phyloP scores from a whole-genome alignment of 2,797 vertebrate genomes.

The Tokudaia tokunoshimensis region DNA sequence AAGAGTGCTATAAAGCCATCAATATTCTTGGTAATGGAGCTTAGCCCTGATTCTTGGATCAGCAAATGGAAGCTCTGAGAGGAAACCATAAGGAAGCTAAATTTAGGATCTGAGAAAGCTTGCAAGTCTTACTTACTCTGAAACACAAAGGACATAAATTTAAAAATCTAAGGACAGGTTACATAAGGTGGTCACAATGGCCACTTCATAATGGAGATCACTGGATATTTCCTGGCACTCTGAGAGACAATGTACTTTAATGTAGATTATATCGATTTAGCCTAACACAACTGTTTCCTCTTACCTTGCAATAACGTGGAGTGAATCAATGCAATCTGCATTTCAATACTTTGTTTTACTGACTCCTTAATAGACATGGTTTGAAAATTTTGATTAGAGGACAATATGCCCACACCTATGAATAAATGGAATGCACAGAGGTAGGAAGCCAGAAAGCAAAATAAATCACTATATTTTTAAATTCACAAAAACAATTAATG shows the following conservation, averaged over 20 bases:
- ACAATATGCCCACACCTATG: constrained; percentile 75
- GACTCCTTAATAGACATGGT: constrained; percentile 78
- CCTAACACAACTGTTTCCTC: constrained; percentile 73
- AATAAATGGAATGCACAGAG: constrained; percentile 63
- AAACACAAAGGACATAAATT: constrained; percentile 67
- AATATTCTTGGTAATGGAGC: constrained; percentile 18
- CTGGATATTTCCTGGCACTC: constrained; percentile 74
- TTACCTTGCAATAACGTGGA: constrained; percentile 78
- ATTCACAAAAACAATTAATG: constrained; percentile 70
- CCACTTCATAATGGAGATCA: constrained; percentile 61
- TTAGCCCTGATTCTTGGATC: background rate
- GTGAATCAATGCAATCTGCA: constrained; percentile 81
- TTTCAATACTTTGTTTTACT: constrained; percentile 81
- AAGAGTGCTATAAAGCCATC: background rate
- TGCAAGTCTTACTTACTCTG: constrained; percentile 58
- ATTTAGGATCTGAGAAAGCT: constrained; percentile 71
- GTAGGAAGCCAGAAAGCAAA: constrained; percentile 70
- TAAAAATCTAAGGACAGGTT: constrained; percentile 69
- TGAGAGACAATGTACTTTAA: constrained; percentile 72
- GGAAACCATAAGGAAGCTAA: constrained; percentile 62
- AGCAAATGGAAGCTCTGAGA: constrained; percentile 1
- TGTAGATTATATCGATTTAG: constrained; percentile 77
- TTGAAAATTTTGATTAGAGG: constrained; percentile 72
- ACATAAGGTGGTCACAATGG: constrained; percentile 65
- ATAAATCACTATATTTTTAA: constrained; percentile 82